Evolutionary conservation across 2,797 vertebrate species (phyloP).

Genomic region (Setipinna tenuifilis): DNA sequence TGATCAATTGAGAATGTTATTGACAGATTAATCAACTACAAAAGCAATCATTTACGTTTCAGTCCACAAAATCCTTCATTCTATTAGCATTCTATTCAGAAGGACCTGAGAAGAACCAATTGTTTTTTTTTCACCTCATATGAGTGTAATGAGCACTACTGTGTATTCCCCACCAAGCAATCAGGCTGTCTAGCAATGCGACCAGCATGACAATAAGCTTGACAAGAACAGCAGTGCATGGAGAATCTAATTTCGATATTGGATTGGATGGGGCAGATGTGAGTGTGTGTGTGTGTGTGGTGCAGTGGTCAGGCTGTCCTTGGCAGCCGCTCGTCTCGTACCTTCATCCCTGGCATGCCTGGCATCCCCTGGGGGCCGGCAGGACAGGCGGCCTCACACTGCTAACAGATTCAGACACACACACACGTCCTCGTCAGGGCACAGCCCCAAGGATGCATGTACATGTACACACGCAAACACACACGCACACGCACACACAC

Average conservation of each 20-base stretch:
- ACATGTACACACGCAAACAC: constrained; percentile 1
- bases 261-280: not conserved
- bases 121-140: not conserved
- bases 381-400: constrained; percentile 79
- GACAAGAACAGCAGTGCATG: not conserved
- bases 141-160: not conserved
- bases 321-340: constrained; percentile 54
- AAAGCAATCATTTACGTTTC: not conserved
- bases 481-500: not conserved
- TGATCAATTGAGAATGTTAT: no score
- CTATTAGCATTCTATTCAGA: not conserved
- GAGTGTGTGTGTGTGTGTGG: not conserved
- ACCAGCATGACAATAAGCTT: not conserved
- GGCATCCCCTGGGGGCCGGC: constrained; percentile 74
- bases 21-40: no score
- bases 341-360: constrained; percentile 79
- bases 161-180: not conserved
- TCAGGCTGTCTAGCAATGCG: not conserved
- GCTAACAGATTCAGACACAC: constrained; percentile 36
- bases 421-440: constrained; percentile 23
- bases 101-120: not conserved
- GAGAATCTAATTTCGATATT: not conserved
- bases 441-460: not conserved
- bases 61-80: not conserved
- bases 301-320: not conserved